These are phyloP conservation scores for Schrankia costaestrigalis DNA, from an alignment of 2,888 invertebrate genomes.

Conservation along the genomic window DNA sequence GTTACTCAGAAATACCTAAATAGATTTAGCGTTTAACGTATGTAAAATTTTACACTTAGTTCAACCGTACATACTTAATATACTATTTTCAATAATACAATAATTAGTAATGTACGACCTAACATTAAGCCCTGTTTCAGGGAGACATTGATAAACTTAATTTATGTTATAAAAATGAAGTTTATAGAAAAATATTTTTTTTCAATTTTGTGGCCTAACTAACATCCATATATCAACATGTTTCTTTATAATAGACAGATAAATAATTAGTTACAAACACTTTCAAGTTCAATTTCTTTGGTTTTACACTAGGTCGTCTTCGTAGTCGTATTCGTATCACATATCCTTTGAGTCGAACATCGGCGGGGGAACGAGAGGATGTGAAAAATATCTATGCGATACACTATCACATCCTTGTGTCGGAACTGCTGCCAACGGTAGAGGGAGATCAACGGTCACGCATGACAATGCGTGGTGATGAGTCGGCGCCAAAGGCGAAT, in stretches of 20 bases:
- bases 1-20: too few species aligned
- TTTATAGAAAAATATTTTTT: constrained; percentile 55
- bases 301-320: constrained; percentile 69
- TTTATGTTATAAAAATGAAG: constrained; percentile 37
- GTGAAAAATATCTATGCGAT: constrained; percentile 43
- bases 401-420: constrained; percentile 33
- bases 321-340: constrained; percentile 65
- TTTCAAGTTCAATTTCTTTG: constrained; percentile 31
- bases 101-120: not conserved
- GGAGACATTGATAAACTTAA: constrained; percentile 24
- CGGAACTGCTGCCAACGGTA: constrained; percentile 25
- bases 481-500: constrained; percentile 31
- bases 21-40: too few species aligned
- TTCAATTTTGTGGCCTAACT: constrained; percentile 21
- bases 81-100: too few species aligned
- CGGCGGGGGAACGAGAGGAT: constrained; percentile 40
- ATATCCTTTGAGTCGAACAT: constrained; percentile 53
- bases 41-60: too few species aligned
- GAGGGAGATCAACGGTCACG: constrained; percentile 33
- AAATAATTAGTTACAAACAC: constrained; percentile 6
- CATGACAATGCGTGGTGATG: constrained; percentile 26
- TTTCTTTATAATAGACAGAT: constrained; percentile 11
- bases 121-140: not conserved
- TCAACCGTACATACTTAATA: too few species aligned
- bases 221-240: constrained; percentile 26